These are phyloP conservation scores for Hyles lineata DNA, from an alignment of 2,888 invertebrate genomes.

Conservation along the genomic window DNA sequence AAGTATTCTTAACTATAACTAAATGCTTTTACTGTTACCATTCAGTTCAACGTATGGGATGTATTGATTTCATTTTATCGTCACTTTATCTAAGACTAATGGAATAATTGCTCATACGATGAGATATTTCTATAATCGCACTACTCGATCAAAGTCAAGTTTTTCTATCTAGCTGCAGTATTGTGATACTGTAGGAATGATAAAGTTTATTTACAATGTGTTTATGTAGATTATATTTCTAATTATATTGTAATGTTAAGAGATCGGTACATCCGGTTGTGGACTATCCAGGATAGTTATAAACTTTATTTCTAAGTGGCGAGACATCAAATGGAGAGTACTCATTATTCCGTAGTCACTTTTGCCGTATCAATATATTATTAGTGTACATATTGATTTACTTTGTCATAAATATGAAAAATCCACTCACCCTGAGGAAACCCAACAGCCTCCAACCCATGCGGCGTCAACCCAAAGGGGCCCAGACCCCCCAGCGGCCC, in stretches of 20 bases:
- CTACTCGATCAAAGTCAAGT: conserved; percentile 25
- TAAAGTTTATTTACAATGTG: background rate
- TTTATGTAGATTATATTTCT: background rate
- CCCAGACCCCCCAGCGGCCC: conserved; percentile 79
- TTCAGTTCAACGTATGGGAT: background rate
- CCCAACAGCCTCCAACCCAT: conserved; percentile 80
- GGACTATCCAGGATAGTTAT: no score
- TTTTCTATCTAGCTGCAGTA: conserved; percentile 4
- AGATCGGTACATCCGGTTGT: no score
- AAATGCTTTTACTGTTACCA: no score
- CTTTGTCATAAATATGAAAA: background rate
- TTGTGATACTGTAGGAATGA: background rate
- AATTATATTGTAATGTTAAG: background rate
- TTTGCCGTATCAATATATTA: no score
- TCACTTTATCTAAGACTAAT: background rate
- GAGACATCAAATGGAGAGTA: no score
- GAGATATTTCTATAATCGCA: background rate
- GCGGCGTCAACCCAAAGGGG: conserved; percentile 79
- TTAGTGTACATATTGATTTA: background rate
- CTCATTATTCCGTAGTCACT: no score
- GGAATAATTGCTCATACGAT: background rate
- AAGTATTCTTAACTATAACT: no score
- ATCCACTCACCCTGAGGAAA: conserved; percentile 78
- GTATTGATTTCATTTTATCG: background rate
- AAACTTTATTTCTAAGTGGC: no score